phyloP scores from a whole-genome alignment of 2,113 vertebrate species.

The human (Homo sapiens) region DNA sequence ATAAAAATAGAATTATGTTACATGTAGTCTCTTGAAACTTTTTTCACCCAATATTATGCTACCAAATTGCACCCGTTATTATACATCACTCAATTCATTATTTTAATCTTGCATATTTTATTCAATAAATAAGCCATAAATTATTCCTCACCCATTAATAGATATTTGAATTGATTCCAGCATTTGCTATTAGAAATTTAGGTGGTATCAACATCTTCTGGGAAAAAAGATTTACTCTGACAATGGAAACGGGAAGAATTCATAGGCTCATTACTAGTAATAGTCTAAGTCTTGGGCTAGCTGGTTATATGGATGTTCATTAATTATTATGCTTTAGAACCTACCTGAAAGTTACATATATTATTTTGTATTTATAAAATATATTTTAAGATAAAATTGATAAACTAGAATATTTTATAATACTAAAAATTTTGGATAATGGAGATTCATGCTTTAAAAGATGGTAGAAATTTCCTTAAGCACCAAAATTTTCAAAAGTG shows the following conservation, averaged over 20 bases:
- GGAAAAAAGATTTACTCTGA: background rate
- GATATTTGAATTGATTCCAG: background rate
- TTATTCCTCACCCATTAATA: background rate
- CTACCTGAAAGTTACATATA: background rate
- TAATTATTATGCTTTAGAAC: background rate
- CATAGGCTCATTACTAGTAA: background rate
- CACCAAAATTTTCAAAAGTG: background rate
- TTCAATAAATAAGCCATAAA: slow-evolving; percentile 20
- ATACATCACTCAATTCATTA: background rate
- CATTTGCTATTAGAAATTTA: background rate
- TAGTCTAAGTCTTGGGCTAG: background rate
- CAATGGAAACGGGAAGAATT: background rate
- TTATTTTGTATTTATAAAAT: slow-evolving; percentile 4
- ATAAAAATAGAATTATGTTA: background rate
- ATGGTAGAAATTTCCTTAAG: background rate
- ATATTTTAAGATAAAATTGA: background rate
- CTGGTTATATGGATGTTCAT: background rate
- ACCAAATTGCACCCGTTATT: background rate
- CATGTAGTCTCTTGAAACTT: background rate
- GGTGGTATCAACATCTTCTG: background rate
- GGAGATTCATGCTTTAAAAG: background rate
- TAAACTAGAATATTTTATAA: background rate
- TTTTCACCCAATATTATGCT: background rate
- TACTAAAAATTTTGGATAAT: background rate
- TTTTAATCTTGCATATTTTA: background rate